These are phyloP conservation scores for Hemiscyllium ocellatum DNA, from an alignment of 2,113 vertebrate species.

Conservation along the genomic window DNA sequence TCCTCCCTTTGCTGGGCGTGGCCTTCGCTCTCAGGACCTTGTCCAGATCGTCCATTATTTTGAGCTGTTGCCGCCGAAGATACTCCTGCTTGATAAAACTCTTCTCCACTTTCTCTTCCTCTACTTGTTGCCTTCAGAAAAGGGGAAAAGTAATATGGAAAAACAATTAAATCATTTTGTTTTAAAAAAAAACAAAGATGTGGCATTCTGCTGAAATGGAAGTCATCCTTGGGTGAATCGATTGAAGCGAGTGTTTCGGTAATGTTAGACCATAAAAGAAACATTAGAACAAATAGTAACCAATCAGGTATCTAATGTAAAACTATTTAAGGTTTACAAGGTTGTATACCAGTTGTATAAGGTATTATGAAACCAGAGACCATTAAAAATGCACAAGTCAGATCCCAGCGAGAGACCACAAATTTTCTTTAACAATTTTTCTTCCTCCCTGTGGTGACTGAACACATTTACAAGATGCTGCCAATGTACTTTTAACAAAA, in stretches of 20 bases:
- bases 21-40: constrained; percentile 75
- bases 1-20: constrained; percentile 63
- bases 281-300: background rate
- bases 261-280: background rate
- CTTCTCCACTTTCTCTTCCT: constrained; percentile 57
- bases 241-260: background rate
- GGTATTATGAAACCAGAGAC: background rate
- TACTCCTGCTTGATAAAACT: constrained; percentile 79
- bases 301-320: background rate
- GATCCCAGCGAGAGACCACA: too few species aligned
- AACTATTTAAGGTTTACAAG: background rate
- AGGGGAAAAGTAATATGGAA: constrained; percentile 16
- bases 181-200: too few species aligned
- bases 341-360: too few species aligned
- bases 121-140: constrained; percentile 51
- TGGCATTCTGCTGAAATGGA: background rate
- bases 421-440: too few species aligned
- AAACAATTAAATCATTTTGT: background rate
- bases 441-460: too few species aligned
- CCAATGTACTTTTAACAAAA: too few species aligned
- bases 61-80: constrained; percentile 73
- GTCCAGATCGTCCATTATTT: constrained; percentile 83
- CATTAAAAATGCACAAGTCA: too few species aligned
- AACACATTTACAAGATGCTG: too few species aligned
- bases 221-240: background rate